Percentiles rank a stretch among this genome's conserved stretches.
Evolutionary conservation across 2,113 vertebrate genomes (phyloP).

Genomic region (Pipra filicauda): DNA sequence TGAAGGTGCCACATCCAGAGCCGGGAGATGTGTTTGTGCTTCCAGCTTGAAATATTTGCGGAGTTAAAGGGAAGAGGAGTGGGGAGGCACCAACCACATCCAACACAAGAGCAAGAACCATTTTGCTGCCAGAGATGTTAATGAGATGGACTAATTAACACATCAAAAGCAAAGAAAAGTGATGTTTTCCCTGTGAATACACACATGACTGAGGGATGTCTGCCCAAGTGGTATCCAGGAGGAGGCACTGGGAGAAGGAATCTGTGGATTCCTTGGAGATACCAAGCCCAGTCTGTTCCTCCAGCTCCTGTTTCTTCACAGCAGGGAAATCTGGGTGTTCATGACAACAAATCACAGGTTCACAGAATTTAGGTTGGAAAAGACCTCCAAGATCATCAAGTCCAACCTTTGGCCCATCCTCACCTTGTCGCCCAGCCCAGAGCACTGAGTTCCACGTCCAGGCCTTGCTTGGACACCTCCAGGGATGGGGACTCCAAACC

Average conservation of each 20-base stretch:
- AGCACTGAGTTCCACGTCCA: not conserved
- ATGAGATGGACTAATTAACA: not conserved
- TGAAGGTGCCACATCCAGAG: not conserved
- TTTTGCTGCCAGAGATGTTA: not conserved
- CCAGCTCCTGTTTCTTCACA: not conserved
- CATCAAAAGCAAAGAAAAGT: conserved; percentile 3
- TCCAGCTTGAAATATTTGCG: not conserved
- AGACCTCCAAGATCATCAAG: not conserved
- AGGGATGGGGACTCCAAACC: not conserved
- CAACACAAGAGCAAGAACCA: not conserved
- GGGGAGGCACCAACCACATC: not conserved
- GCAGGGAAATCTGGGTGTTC: not conserved
- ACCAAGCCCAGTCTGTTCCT: not conserved
- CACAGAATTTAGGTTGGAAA: not conserved
- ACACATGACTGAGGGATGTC: not conserved
- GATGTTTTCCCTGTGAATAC: not conserved
- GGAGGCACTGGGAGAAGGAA: not conserved
- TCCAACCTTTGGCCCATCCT: not conserved
- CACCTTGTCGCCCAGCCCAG: not conserved
- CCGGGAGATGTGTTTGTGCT: not conserved
- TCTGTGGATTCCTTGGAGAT: not conserved
- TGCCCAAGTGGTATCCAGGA: not conserved
- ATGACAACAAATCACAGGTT: not conserved
- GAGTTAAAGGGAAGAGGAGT: not conserved
- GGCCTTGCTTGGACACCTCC: not conserved